These are phyloP conservation scores for Tupaia chinensis DNA, from an alignment of 2,113 vertebrate species.

Conservation along the genomic window DNA sequence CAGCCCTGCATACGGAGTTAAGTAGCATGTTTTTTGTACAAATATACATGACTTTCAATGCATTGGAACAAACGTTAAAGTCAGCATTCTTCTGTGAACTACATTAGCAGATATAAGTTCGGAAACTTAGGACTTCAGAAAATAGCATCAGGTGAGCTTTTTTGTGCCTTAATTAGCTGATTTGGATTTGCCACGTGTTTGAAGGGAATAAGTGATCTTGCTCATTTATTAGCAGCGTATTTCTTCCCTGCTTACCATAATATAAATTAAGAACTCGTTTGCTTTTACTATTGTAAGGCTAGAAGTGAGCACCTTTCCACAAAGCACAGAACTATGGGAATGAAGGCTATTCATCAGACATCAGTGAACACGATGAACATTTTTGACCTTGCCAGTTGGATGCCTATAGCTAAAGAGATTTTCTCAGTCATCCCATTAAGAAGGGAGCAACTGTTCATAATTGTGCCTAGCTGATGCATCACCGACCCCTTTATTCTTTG, in stretches of 20 bases:
- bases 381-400: neutral
- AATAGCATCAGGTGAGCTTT: neutral
- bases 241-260: neutral
- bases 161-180: constrained; percentile 27
- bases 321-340: neutral
- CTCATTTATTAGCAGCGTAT: neutral
- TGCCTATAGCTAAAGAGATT: constrained; percentile 26
- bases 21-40: neutral
- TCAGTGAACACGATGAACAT: neutral
- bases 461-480: neutral
- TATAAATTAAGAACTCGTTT: neutral
- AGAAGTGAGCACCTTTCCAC: neutral
- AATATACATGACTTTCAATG: neutral
- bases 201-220: neutral
- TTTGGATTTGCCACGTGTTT: neutral
- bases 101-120: neutral
- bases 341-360: neutral
- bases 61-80: neutral
- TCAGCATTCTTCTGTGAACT: neutral
- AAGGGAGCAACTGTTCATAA: constrained; percentile 50
- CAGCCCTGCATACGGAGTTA: neutral
- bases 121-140: neutral
- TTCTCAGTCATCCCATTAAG: constrained; percentile 42
- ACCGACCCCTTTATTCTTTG: constrained; percentile 62
- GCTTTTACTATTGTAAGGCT: neutral